phyloP scores from a whole-genome alignment of 2,888 invertebrate species.

The Leptopilina syphax region DNA sequence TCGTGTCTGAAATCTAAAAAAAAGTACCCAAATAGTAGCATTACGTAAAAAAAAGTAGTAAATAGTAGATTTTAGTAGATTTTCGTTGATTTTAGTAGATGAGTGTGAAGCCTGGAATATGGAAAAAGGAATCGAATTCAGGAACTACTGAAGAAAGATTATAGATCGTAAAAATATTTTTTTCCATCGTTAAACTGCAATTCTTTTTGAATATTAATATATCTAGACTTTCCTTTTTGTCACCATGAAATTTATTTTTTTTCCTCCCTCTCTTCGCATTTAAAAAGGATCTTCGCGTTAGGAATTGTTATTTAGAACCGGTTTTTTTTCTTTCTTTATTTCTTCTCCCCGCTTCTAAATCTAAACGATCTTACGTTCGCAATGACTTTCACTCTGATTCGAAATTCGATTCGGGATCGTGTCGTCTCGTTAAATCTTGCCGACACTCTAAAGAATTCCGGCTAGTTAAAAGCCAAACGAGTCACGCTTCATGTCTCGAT shows the following conservation, averaged over 20 bases:
- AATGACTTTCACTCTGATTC: slow-evolving; percentile 34
- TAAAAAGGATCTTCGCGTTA: not conserved
- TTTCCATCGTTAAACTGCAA: too few relatives aligned
- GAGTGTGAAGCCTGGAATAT: too few relatives aligned
- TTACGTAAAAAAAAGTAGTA: too few relatives aligned
- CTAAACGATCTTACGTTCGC: slow-evolving; percentile 32
- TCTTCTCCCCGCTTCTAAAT: not conserved
- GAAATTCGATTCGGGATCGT: slow-evolving; percentile 33
- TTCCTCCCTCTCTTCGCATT: not conserved
- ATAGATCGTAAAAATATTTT: too few relatives aligned
- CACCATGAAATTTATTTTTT: not conserved
- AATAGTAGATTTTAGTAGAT: too few relatives aligned
- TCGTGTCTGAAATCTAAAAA: too few relatives aligned
- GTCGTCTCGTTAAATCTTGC: slow-evolving; percentile 18
- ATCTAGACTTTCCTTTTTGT: not conserved
- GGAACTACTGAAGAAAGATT: too few relatives aligned
- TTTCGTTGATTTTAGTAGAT: too few relatives aligned
- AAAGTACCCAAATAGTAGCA: too few relatives aligned
- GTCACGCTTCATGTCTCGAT: slow-evolving; percentile 17
- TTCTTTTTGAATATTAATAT: too few relatives aligned
- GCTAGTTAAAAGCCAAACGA: slow-evolving; percentile 17
- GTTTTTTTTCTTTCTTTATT: not conserved
- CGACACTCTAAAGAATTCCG: slow-evolving; percentile 20
- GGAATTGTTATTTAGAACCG: slow-evolving; percentile 27
- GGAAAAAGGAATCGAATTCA: too few relatives aligned